A percentile compares a stretch with the other conserved stretches of the same genome.
These are phyloP conservation scores for Subacronicta megacephala DNA, from an alignment of 2,888 invertebrate species.

Conservation along the genomic window DNA sequence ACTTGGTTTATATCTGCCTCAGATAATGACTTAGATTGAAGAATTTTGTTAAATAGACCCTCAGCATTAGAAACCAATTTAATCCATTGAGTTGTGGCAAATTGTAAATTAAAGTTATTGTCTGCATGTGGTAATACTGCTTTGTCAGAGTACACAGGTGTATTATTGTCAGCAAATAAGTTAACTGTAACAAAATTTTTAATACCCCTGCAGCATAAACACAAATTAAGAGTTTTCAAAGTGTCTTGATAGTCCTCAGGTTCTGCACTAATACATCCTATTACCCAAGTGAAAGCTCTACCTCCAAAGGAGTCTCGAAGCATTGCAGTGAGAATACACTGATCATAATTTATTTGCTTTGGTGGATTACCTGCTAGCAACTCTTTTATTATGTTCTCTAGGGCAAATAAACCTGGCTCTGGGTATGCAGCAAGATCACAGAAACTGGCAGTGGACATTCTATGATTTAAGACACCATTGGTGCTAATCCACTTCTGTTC, in stretches of 20 bases:
- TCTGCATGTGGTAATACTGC: conserved; percentile 70
- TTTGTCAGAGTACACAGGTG: conserved; percentile 86
- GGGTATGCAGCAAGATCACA: conserved; percentile 91
- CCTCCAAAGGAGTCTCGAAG: conserved; percentile 94
- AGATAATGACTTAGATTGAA: conserved; percentile 92
- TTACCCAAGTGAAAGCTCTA: conserved; percentile 92
- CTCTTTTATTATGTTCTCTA: conserved; percentile 91
- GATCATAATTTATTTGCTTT: conserved; percentile 89
- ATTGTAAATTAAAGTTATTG: conserved; percentile 92
- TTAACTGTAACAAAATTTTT: conserved; percentile 93
- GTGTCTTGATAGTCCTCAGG: conserved; percentile 92
- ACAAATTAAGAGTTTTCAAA: conserved; percentile 91
- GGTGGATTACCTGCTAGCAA: conserved; percentile 88
- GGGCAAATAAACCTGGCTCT: conserved; percentile 91
- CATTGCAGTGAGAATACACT: conserved; percentile 92
- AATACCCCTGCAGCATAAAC: conserved; percentile 91
- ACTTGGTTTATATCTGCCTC: conserved; percentile 93
- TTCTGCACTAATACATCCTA: conserved; percentile 93
- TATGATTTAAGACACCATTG: conserved; percentile 92
- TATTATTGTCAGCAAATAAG: conserved; percentile 91
- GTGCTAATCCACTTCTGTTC: conserved; percentile 93
- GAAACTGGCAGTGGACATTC: conserved; percentile 93
- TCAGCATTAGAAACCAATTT: conserved; percentile 96
- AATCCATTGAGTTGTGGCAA: conserved; percentile 95
- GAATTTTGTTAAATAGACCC: conserved; percentile 93